phyloP scores from a whole-genome alignment of 2,888 invertebrate genomes.

The Sarcophaga rosellei region DNA sequence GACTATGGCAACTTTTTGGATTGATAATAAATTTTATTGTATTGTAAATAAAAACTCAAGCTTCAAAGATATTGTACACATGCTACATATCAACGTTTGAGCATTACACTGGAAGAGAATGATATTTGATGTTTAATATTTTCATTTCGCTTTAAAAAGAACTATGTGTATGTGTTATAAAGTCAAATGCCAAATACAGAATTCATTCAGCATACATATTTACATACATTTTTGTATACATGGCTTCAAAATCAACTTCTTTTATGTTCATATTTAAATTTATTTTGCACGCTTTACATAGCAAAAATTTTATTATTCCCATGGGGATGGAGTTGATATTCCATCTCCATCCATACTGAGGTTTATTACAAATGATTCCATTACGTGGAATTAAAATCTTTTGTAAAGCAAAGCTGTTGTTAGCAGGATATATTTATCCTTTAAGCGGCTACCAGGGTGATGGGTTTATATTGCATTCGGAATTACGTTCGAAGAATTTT shows the following conservation, averaged over 20 bases:
- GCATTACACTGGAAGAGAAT: not conserved
- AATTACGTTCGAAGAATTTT: too few species aligned
- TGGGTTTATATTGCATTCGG: too few species aligned
- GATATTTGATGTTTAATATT: not conserved
- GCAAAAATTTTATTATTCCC: constrained; percentile 19
- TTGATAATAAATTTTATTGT: too few species aligned
- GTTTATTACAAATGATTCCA: not conserved
- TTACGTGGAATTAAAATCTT: not conserved
- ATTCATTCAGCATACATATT: not conserved
- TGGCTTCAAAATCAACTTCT: not conserved
- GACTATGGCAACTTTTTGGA: too few species aligned
- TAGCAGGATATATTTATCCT: too few species aligned
- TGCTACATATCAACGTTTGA: too few species aligned
- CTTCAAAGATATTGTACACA: too few species aligned
- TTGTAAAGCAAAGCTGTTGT: not conserved
- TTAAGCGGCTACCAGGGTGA: too few species aligned
- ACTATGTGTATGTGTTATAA: constrained; percentile 24
- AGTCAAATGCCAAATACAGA: constrained; percentile 36
- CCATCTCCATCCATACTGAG: not conserved
- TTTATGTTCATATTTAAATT: not conserved
- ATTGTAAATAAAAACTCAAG: too few species aligned
- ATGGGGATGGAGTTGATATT: constrained; percentile 11
- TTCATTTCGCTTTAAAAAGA: constrained; percentile 5
- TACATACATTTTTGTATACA: not conserved
- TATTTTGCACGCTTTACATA: constrained; percentile 6